phyloP scores from a whole-genome alignment of 1,140 invertebrate species.

The Drosophila fuyamai region DNA sequence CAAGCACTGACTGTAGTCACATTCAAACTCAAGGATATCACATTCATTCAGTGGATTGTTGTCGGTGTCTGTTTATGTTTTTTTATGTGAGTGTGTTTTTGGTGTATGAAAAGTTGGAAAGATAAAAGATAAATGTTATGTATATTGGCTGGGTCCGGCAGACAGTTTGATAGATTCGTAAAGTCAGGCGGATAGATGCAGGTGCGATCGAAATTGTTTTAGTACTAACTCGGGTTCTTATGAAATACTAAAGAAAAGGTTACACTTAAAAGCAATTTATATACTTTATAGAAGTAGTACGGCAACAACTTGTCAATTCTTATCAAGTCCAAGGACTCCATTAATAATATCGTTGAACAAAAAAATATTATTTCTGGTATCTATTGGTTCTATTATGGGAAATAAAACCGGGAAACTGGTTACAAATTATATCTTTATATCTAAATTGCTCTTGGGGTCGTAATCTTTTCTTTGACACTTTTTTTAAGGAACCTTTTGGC shows the following conservation, averaged over 20 bases:
- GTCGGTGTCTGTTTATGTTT: constrained; percentile 46
- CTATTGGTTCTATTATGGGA: too few relatives aligned
- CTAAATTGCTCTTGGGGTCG: not conserved
- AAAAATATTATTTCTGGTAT: too few relatives aligned
- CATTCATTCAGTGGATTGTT: constrained; percentile 69
- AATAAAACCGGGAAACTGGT: too few relatives aligned
- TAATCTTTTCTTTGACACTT: not conserved
- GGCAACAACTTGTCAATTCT: too few relatives aligned
- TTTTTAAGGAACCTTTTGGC: not conserved
- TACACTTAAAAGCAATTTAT: not conserved
- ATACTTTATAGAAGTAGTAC: not conserved
- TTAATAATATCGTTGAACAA: too few relatives aligned
- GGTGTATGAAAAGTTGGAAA: constrained; percentile 35
- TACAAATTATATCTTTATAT: too few relatives aligned
- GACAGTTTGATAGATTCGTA: constrained; percentile 10
- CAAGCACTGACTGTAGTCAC: constrained; percentile 84
- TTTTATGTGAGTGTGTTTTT: constrained; percentile 32
- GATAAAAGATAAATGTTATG: constrained; percentile 31
- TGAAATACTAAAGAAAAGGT: too few relatives aligned
- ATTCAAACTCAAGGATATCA: constrained; percentile 78
- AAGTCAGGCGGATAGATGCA: constrained; percentile 4
- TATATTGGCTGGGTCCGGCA: constrained; percentile 6
- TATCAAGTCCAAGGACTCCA: too few relatives aligned
- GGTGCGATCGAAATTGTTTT: not conserved
- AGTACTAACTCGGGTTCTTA: not conserved